phyloP scores from a whole-genome alignment of 1,140 invertebrate species.

The Mesaphorura yosii region DNA sequence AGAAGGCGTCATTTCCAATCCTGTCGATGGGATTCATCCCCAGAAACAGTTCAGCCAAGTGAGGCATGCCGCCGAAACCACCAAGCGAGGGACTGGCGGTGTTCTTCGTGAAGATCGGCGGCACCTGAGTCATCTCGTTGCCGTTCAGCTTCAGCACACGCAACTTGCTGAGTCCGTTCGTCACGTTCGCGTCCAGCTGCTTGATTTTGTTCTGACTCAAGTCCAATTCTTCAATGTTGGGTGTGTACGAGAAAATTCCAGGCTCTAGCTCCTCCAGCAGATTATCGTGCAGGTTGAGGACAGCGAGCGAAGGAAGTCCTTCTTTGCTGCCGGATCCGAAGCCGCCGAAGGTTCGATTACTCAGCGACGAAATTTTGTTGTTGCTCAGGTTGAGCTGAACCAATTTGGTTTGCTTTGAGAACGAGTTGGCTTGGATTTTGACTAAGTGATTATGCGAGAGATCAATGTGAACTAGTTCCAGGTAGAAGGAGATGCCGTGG shows the following conservation, averaged over 20 bases:
- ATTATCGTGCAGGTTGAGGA: slow-evolving; percentile 69
- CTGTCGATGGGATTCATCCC: slow-evolving; percentile 65
- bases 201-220: slow-evolving; percentile 74
- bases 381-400: slow-evolving; percentile 68
- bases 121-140: slow-evolving; percentile 64
- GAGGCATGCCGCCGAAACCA: slow-evolving; percentile 22
- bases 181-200: slow-evolving; percentile 61
- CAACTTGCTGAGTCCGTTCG: slow-evolving; percentile 60
- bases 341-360: slow-evolving; percentile 62
- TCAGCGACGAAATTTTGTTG: slow-evolving; percentile 68
- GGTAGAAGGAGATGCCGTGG: slow-evolving; percentile 73
- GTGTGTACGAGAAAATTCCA: slow-evolving; percentile 59
- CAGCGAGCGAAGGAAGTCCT: slow-evolving; percentile 54
- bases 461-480: slow-evolving; percentile 67
- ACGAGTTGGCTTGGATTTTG: slow-evolving; percentile 62
- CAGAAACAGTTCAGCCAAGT: slow-evolving; percentile 67
- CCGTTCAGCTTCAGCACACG: slow-evolving; percentile 70
- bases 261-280: slow-evolving; percentile 63
- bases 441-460: slow-evolving; percentile 70
- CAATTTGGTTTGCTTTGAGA: slow-evolving; percentile 63
- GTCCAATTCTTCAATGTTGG: slow-evolving; percentile 69
- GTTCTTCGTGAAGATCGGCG: slow-evolving; percentile 39
- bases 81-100: slow-evolving; percentile 55
- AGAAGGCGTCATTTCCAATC: slow-evolving; percentile 60
- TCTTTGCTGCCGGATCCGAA: slow-evolving; percentile 8